Percentiles rank a stretch among this genome's conserved stretches.
Conservation (phyloP, 2,888 invertebrate species). For the Calameuta idolon region DNA sequence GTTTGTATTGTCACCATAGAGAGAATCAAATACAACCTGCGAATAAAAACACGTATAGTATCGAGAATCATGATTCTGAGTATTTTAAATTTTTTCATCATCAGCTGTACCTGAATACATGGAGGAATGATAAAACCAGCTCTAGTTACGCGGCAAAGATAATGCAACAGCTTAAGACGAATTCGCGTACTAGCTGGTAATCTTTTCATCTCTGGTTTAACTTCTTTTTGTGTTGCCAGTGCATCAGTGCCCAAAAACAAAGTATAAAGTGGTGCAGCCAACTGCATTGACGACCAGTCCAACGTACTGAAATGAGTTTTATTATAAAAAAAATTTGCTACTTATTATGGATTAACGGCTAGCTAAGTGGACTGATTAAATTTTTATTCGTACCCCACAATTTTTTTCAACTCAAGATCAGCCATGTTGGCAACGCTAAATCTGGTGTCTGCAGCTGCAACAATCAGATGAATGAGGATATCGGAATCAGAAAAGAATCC, state of each 20-base stretch:
- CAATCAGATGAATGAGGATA: conserved; percentile 80
- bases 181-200: conserved; percentile 85
- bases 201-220: conserved; percentile 76
- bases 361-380: background rate
- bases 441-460: conserved; percentile 90
- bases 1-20: conserved; percentile 87
- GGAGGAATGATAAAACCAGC: conserved; percentile 81
- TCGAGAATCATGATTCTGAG: background rate
- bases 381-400: conserved; percentile 71
- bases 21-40: conserved; percentile 86
- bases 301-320: conserved; percentile 71
- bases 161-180: conserved; percentile 85
- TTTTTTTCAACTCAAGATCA: conserved; percentile 85
- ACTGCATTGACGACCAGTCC: conserved; percentile 80
- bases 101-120: conserved; percentile 77
- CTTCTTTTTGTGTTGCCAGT: conserved; percentile 67
- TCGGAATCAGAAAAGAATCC: conserved; percentile 83
- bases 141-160: conserved; percentile 80
- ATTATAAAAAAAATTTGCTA: background rate
- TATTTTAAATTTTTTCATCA: background rate
- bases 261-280: conserved; percentile 82
- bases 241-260: conserved; percentile 81
- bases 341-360: conserved; percentile 6
- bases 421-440: conserved; percentile 91
- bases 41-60: background rate